These are phyloP conservation scores for Chorisops tibialis DNA, from an alignment of 2,888 invertebrate species.

Conservation along the genomic window DNA sequence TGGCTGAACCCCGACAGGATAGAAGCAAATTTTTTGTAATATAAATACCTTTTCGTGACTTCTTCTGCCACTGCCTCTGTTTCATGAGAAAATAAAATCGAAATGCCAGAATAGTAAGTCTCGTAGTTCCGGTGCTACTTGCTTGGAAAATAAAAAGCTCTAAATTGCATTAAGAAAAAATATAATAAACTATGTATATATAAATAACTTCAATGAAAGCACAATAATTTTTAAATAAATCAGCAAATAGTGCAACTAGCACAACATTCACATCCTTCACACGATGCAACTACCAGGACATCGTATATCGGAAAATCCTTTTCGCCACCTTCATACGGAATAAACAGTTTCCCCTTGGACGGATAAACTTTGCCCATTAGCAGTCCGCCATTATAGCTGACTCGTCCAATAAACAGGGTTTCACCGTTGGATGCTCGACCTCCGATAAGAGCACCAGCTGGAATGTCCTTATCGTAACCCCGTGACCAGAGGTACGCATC, in stretches of 20 bases:
- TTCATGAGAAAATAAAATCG: no score
- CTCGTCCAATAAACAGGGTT: slow-evolving; percentile 55
- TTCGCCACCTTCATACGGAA: slow-evolving; percentile 68
- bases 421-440: slow-evolving; percentile 55
- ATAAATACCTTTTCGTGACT: no score
- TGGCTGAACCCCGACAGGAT: no score
- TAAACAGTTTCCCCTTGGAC: slow-evolving; percentile 62
- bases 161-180: no score
- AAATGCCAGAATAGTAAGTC: no score
- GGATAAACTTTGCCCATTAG: slow-evolving; percentile 57
- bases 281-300: slow-evolving; percentile 55
- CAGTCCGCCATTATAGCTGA: slow-evolving; percentile 49
- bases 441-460: slow-evolving; percentile 38
- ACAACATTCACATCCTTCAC: not conserved
- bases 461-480: slow-evolving; percentile 38
- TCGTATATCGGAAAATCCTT: slow-evolving; percentile 64
- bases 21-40: no score
- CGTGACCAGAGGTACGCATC: slow-evolving; percentile 42
- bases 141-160: not conserved
- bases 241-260: not conserved
- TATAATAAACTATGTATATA: no score
- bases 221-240: no score
- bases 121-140: not conserved
- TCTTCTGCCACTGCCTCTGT: no score
- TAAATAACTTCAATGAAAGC: no score